Conservation (phyloP, 1,140 invertebrate genomes). For the Drosophila auraria region DNA sequence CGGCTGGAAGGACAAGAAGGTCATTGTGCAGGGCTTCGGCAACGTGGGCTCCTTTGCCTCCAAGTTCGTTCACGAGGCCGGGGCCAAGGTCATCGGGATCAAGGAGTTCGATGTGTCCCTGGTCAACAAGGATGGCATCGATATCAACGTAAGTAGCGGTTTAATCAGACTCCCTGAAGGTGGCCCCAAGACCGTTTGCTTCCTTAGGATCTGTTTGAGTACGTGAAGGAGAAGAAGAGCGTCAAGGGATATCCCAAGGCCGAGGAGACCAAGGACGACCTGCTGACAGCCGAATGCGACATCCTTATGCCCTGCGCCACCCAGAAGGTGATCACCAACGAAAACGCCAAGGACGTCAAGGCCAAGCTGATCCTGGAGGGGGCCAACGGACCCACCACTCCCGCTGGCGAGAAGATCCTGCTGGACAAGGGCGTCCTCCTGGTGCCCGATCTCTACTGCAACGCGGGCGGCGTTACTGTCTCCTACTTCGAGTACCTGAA, state of each 20-base stretch:
- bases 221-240: slow-evolving; percentile 87
- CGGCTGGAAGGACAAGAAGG: slow-evolving; percentile 92
- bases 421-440: slow-evolving; percentile 90
- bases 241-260: slow-evolving; percentile 92
- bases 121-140: slow-evolving; percentile 91
- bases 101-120: slow-evolving; percentile 91
- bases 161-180: not conserved
- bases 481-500: slow-evolving; percentile 98
- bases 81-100: slow-evolving; percentile 93
- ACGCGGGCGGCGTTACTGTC: slow-evolving; percentile 95
- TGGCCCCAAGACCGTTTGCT: too few relatives aligned
- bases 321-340: slow-evolving; percentile 92
- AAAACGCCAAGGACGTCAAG: slow-evolving; percentile 91
- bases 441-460: slow-evolving; percentile 94
- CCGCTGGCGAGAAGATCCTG: slow-evolving; percentile 92
- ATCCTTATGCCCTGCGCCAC: slow-evolving; percentile 94
- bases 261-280: slow-evolving; percentile 86
- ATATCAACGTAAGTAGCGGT: slow-evolving; percentile 88
- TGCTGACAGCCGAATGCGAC: slow-evolving; percentile 93
- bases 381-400: slow-evolving; percentile 95
- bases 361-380: slow-evolving; percentile 92
- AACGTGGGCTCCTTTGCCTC: slow-evolving; percentile 94
- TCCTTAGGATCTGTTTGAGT: slow-evolving; percentile 54
- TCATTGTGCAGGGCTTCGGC: slow-evolving; percentile 95
- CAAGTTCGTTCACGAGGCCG: slow-evolving; percentile 90